phyloP scores from a whole-genome alignment of 2,888 invertebrate genomes.

The Melikaiella ostensackeni region DNA sequence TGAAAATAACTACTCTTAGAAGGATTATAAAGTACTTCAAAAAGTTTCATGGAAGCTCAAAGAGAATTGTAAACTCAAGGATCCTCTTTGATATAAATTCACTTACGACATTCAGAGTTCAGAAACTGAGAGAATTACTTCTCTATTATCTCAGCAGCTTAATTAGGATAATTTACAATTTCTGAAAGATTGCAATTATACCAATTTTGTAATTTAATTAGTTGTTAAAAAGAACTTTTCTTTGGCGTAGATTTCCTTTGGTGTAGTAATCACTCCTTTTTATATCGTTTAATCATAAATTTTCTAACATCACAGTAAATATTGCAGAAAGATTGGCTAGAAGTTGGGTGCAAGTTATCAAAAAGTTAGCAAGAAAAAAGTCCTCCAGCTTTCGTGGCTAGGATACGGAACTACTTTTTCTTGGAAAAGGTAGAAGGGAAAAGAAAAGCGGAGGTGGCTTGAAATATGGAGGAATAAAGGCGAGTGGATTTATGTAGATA shows the following conservation, averaged over 20 bases:
- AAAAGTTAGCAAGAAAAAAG: conserved; percentile 5
- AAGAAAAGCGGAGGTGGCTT: neutral
- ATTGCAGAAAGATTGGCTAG: conserved; percentile 5
- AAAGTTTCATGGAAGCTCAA: neutral
- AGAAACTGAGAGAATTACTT: neutral
- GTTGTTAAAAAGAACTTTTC: neutral
- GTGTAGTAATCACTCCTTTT: neutral
- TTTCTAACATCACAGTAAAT: conserved; percentile 30
- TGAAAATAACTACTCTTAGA: neutral
- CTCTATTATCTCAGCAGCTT: neutral
- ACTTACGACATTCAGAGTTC: conserved; percentile 27
- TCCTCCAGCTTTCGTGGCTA: neutral
- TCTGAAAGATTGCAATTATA: neutral
- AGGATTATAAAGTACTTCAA: neutral
- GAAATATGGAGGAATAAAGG: conserved; percentile 48
- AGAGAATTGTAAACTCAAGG: neutral
- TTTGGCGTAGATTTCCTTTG: neutral
- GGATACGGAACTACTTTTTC: neutral
- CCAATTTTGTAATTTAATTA: conserved; percentile 14
- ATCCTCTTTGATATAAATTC: conserved; percentile 41
- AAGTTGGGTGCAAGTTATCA: conserved; percentile 25
- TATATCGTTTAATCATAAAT: conserved; percentile 29
- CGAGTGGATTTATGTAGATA: conserved; percentile 7
- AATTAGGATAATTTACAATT: conserved; percentile 16
- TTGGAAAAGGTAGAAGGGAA: neutral